Evolutionary conservation across 1,140 invertebrate species (phyloP), one percentile per base, ranked within the genome.

Genomic region (Dendrolimus kikuchii): DNA sequence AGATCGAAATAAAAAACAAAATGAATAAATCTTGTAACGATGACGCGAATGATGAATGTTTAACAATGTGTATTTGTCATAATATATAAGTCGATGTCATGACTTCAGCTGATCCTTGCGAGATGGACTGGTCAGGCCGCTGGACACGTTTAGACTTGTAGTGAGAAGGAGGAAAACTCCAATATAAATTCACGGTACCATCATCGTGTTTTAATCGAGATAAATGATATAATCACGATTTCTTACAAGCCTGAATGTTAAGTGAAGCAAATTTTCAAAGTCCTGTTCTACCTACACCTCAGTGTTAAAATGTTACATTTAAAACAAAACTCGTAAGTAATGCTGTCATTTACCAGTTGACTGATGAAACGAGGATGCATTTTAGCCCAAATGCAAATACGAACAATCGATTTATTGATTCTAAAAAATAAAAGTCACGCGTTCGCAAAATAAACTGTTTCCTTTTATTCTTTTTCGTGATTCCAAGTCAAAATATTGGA

Each of bases 41-140:
- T 74, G 75, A 81, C 73, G 76, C 59, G 68, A 68, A 70, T 74
- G 71, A 79, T 82, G 68, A 75, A 77, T 82, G 75, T 64, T 65
- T 51, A 48, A 68, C 59, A 68, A 78, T 68, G 65, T 68, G 59
- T 67, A 74, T 63, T 61, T 68, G 68, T 68, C 62, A 57, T 65
- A 64, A 23, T 23, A 23, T 23, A 23, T 71, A 72, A 74, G 66
- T 62, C 57, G 60, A 65, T 59, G 68, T 61, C 49, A 60, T 64
- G 49, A 57, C 44, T 47, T 68, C 68, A 78, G 74, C 71, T 79
- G 77, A 77, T 77, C 59, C 58, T 46, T 43, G 59, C 51, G 40
- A 50, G 53, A 50, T 66, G 10, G 40, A 51, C 50, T 38, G 9
- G 42, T 38, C 42, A 38, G 5, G 8, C 40, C 56, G 56, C 45